Percentiles rank a stretch among this genome's conserved stretches.
Conservation (phyloP, 64 coral and sea anemone genomes). For the Cladopsammia gracilis region DNA sequence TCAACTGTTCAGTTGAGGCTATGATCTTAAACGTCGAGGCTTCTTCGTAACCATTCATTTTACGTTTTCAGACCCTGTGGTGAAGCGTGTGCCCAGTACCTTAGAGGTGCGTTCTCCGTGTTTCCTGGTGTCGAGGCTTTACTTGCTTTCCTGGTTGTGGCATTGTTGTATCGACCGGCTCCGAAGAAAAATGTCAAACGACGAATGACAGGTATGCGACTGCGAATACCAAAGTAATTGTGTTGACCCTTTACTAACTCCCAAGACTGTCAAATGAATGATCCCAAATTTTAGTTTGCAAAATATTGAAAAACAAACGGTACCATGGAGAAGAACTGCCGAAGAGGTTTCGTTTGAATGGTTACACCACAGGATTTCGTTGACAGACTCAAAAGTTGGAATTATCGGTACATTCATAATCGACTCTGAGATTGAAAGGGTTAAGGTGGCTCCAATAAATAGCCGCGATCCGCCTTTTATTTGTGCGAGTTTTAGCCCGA, state of each 20-base stretch:
- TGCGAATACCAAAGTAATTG: not conserved
- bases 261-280: not conserved
- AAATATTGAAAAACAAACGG: no score
- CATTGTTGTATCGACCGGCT: conserved; percentile 67
- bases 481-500: no score
- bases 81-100: conserved; percentile 69
- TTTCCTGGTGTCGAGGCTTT: conserved; percentile 91
- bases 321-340: no score
- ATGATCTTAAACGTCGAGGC: not conserved
- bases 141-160: conserved; percentile 79
- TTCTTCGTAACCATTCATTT: not conserved
- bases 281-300: not conserved
- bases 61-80: conserved; percentile 52
- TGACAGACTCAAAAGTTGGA: no score
- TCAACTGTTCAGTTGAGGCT: no score
- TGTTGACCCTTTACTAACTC: not conserved
- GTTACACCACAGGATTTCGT: no score
- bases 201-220: not conserved
- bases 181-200: not conserved
- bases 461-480: no score
- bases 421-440: no score
- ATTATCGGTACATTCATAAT: no score
- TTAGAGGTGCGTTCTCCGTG: conserved; percentile 73
- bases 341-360: no score
- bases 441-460: no score